These are phyloP conservation scores for Scolopax rusticola DNA, from an alignment of 2,797 vertebrate genomes.

Conservation along the genomic window DNA sequence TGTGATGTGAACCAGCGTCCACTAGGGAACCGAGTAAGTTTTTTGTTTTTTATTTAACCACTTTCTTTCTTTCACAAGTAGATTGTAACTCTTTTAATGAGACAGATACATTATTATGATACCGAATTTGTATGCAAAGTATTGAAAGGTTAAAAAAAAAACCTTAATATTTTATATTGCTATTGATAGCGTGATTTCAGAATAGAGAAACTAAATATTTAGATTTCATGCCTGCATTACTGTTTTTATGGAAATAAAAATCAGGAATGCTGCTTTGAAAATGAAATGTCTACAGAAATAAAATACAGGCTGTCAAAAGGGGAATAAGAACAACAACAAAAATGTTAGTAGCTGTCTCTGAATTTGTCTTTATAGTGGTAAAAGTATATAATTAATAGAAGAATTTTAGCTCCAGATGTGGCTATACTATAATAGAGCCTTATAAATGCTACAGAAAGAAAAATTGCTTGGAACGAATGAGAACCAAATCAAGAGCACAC, in stretches of 20 bases:
- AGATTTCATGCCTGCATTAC: background rate
- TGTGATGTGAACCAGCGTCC: constrained; percentile 43
- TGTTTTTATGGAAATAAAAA: constrained; percentile 59
- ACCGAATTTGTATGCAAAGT: background rate
- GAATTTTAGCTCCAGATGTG: constrained; percentile 97
- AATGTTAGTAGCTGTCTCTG: constrained; percentile 78
- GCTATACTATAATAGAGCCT: constrained; percentile 98
- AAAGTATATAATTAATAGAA: constrained; percentile 99
- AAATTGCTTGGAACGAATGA: constrained; percentile 96
- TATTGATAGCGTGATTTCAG: constrained; percentile 4
- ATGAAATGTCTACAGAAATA: constrained; percentile 70
- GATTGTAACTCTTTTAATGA: background rate
- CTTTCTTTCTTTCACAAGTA: constrained; percentile 12
- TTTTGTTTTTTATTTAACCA: background rate
- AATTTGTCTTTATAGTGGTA: constrained; percentile 85
- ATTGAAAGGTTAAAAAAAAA: background rate
- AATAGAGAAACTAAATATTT: constrained; percentile 25
- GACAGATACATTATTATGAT: background rate
- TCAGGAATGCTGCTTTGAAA: constrained; percentile 65
- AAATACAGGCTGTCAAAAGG: constrained; percentile 87
- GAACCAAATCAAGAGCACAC: constrained; percentile 97
- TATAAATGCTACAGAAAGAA: constrained; percentile 93
- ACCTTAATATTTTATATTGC: background rate
- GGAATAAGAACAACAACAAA: constrained; percentile 91
- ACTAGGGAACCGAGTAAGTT: constrained; percentile 50